Base-by-base conservation (phyloP, 2,113 vertebrate species). In the Tamias sibiricus region DNA sequence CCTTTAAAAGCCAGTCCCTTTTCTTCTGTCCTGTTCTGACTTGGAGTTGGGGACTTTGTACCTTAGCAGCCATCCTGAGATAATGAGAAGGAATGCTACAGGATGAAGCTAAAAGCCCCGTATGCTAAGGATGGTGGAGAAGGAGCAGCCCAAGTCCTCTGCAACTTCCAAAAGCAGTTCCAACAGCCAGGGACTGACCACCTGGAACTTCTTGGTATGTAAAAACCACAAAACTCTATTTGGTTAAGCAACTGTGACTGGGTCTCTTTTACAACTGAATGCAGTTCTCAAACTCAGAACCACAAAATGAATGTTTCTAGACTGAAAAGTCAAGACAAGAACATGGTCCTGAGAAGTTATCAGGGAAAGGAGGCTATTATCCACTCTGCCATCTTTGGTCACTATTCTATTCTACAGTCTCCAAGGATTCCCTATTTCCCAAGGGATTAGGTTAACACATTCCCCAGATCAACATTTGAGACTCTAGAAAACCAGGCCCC, bases 241-340 rank as follows among this genome's bases (percentile, higher is more conserved):
- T 54, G 66, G 42, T 37, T 40, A 90, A 84, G n/a, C 13, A 28
- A 19, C 54, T 47, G 4, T 35, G 11, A 10, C 32, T 87, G 80
- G 22, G 40, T 68, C 94, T 88, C 66, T 79, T 94, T 90, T 26
- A 89, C 7, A 75, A 64, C 8, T 69, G 71, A 84, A 87, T 37
- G 17, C 16, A 75, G 2, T 62, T 14, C 35, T 93, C 92, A 84
- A 37, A 76, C n/a, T 75, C 66, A 32, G 71, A 72, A 30, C 32
- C 49, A 90, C 57, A 68, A 87, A 80, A 54, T 40, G 82, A 57
- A 84, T 44, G 42, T 24, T 59, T 59, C 57, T 24, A 47, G n/a
- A 75, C 84, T 52, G 62, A 32, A 42, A 26, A 52, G 28, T 47
- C 44, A 44, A 52, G 28, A 54, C 44, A 44, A 82, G 42, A 77